These are phyloP conservation scores for Eudyptes chrysolophus DNA, from an alignment of 2,113 vertebrate species.

Conservation along the genomic window DNA sequence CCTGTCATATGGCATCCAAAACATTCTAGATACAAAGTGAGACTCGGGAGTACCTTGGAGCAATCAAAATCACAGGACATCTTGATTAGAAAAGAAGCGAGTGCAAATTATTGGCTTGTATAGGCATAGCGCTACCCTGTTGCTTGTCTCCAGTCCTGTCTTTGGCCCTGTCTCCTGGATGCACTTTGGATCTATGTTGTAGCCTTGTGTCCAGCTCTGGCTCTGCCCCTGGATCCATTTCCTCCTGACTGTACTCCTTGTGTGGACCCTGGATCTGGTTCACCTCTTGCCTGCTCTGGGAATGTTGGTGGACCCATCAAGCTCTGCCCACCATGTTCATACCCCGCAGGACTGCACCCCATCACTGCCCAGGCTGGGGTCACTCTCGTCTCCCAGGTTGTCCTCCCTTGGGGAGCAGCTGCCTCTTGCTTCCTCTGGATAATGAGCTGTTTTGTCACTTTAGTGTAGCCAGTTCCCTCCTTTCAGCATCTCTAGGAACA, in stretches of 20 bases:
- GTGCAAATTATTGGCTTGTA: not conserved
- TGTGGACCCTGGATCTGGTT: not conserved
- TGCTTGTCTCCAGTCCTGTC: not conserved
- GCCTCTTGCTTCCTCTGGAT: not conserved
- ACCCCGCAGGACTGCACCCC: not conserved
- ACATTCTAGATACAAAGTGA: not conserved
- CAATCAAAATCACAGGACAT: not conserved
- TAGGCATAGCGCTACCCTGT: fast-evolving
- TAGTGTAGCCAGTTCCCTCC: not conserved
- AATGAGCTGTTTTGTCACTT: not conserved
- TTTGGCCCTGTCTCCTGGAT: not conserved
- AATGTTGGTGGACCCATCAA: fast-evolving
- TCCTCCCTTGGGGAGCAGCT: not conserved
- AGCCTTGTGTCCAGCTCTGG: not conserved
- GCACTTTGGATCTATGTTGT: not conserved
- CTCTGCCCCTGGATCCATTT: not conserved
- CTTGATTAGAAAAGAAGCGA: not conserved
- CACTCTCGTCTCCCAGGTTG: not conserved
- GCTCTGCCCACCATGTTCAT: not conserved
- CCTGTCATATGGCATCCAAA: not conserved
- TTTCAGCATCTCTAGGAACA: not conserved
- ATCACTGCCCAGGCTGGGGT: not conserved
- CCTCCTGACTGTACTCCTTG: not conserved
- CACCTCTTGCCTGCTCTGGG: not conserved
- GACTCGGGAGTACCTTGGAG: not conserved